Evolutionary conservation across 1,140 invertebrate species (phyloP).

Genomic region (Teleogryllus occipitalis): DNA sequence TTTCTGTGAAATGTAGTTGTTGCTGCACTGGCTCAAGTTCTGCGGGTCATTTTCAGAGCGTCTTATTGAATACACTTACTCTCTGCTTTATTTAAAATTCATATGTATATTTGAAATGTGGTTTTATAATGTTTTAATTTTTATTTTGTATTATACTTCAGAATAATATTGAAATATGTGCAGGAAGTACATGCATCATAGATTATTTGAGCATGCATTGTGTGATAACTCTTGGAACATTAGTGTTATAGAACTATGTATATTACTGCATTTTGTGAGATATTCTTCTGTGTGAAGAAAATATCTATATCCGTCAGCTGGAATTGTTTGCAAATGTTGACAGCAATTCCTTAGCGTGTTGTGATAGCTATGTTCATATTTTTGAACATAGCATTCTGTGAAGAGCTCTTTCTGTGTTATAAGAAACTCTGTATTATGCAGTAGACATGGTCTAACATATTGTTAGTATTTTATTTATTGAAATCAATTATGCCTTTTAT

Average conservation of each 20-base stretch:
- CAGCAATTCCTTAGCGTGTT: background rate
- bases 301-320: background rate
- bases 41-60: background rate
- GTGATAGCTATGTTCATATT: background rate
- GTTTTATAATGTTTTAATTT: background rate
- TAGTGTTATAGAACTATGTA: background rate
- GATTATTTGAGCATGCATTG: background rate
- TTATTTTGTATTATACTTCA: background rate
- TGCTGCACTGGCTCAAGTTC: background rate
- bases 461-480: slow-evolving; percentile 2
- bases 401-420: background rate
- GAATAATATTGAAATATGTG: background rate
- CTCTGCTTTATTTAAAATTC: background rate
- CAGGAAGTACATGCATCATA: background rate
- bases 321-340: background rate
- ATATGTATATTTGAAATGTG: background rate
- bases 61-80: background rate
- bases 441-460: background rate
- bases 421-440: slow-evolving; percentile 1
- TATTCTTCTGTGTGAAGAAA: background rate
- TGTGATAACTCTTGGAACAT: background rate
- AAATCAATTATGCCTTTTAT: background rate
- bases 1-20: slow-evolving; percentile 2
- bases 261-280: background rate
- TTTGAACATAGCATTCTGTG: background rate